Percentiles rank a stretch among this genome's conserved stretches.
These are phyloP conservation scores for Drosophila auraria DNA, from an alignment of 1,140 invertebrate genomes.

Conservation along the genomic window DNA sequence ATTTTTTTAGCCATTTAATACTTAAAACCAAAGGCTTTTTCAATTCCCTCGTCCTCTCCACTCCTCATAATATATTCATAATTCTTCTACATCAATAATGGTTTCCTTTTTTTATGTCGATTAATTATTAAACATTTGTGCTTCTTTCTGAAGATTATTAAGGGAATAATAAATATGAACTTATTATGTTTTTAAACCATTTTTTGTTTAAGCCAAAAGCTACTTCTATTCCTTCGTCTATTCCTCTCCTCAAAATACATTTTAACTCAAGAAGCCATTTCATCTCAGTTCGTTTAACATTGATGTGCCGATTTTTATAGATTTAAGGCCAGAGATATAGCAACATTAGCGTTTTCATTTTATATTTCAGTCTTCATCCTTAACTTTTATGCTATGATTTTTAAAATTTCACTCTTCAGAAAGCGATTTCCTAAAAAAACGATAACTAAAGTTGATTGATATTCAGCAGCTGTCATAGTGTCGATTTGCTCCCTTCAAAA, in stretches of 20 bases:
- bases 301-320: neutral
- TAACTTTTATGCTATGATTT: neutral
- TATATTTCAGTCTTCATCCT: neutral
- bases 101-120: no score
- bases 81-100: no score
- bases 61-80: no score
- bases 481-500: neutral
- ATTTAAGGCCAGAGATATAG: neutral
- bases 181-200: no score
- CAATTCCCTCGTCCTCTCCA: no score
- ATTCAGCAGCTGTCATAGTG: neutral
- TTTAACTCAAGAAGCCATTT: neutral
- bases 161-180: neutral
- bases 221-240: no score
- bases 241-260: neutral
- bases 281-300: neutral
- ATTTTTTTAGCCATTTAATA: neutral
- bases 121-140: neutral
- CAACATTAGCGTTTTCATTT: neutral
- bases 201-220: neutral
- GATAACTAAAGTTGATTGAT: constrained; percentile 1
- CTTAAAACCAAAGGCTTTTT: no score
- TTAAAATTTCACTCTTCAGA: neutral
- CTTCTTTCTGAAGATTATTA: no score
- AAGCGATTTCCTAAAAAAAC: neutral